Base-by-base conservation (phyloP, 1,140 invertebrate genomes). In the Temnothorax longispinosus region DNA sequence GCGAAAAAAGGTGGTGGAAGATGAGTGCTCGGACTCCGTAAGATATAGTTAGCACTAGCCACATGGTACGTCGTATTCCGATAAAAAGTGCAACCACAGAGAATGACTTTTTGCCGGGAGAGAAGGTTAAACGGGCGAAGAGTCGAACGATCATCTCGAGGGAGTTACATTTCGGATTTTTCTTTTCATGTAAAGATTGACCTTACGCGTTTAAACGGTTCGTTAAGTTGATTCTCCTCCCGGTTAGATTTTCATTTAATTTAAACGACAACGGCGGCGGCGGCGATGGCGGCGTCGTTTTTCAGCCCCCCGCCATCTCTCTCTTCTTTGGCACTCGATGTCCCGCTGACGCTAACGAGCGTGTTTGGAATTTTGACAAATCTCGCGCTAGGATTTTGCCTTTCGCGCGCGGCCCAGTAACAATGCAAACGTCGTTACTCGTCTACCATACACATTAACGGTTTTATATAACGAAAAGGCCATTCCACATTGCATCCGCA, bases 131-230 rank as follows among this genome's bases (percentile, higher is more conserved):
- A 77, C 62, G 80, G 80, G 50, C 62, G 52, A 87, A 85, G 41
- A 85, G 81, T 69, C 64, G 71, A 87, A 76, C 32, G 81, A 85
- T 87, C 71, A 64, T 60, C 54, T 32, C 67, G 85, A 60, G 64
- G 50, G 85, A 35, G 21, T 72, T 58, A 60, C 21, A 27, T 89
- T 87, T 89, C 35, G 27, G 65, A 21, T 84, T 86, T 75, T 87
- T 89, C 69, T 18, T 89, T 58, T 86, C 52, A 15, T 44, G 13
- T 35, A 47, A n/a, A 64, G 32, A 78, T 85, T 89, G 74, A 80
- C 78, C 78, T 75, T 89, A 85, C 78, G 67, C 72, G 54, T 76
- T 87, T 77, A 82, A 69, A 87, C 82, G 78, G 80, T 85, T 89
- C 88, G 76, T 90, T 90, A 89, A 89, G 64, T 54, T 72, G 74